phyloP scores from a whole-genome alignment of 2,113 vertebrate genomes.

The Synodontis membranacea region DNA sequence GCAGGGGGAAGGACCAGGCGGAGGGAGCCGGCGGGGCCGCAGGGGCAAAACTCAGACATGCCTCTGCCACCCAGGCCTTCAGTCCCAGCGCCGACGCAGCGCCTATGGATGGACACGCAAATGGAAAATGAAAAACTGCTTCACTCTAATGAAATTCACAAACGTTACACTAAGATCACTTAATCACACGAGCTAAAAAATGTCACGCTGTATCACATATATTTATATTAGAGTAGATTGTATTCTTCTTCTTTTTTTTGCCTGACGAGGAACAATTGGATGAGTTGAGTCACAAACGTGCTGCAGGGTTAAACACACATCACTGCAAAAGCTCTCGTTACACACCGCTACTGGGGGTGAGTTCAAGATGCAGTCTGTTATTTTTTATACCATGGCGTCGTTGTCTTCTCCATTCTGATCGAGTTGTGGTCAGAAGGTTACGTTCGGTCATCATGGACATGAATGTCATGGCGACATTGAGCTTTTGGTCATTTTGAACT shows the following conservation, averaged over 20 bases:
- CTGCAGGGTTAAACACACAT: conserved; percentile 19
- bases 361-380: background rate
- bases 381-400: background rate
- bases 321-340: background rate
- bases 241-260: too few relatives aligned
- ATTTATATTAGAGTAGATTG: background rate
- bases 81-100: conserved; percentile 61
- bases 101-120: conserved; percentile 53
- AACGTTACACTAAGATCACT: background rate
- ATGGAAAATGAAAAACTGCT: background rate
- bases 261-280: background rate
- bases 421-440: too few relatives aligned
- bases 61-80: conserved; percentile 66
- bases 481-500: too few relatives aligned
- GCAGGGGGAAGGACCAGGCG: conserved; percentile 64
- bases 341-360: background rate
- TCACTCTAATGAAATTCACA: too few relatives aligned
- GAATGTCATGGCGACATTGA: too few relatives aligned
- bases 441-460: too few relatives aligned
- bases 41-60: conserved; percentile 53
- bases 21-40: conserved; percentile 59
- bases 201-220: background rate
- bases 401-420: background rate
- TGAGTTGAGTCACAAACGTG: background rate
- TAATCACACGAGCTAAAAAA: background rate